Percentiles rank a stretch among this genome's conserved stretches.
Evolutionary conservation across 2,113 vertebrate genomes (phyloP).

Genomic region (Misgurnus mizolepis): DNA sequence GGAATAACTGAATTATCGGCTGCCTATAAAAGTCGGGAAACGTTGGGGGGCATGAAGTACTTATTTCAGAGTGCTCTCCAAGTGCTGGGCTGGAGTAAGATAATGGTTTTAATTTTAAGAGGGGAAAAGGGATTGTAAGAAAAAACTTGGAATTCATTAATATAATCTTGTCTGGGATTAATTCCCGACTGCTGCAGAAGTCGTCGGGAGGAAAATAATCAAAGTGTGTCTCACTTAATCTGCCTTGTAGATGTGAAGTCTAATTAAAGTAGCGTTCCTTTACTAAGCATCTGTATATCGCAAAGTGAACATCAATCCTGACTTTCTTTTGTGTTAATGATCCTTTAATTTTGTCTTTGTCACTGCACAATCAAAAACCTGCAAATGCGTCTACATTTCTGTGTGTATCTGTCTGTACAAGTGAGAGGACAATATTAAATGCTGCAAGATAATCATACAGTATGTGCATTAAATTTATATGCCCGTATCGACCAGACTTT

Average conservation of each 20-base stretch:
- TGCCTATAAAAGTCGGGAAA: slow-evolving; percentile 48
- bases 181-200: slow-evolving; percentile 64
- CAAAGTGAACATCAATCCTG: slow-evolving; percentile 53
- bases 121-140: slow-evolving; percentile 45
- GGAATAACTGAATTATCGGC: slow-evolving; percentile 68
- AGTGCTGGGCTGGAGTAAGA: slow-evolving; percentile 60
- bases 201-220: slow-evolving; percentile 64
- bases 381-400: slow-evolving; percentile 19
- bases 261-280: slow-evolving; percentile 70
- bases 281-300: slow-evolving; percentile 50
- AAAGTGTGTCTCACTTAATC: slow-evolving; percentile 66
- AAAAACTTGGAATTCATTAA: slow-evolving; percentile 70
- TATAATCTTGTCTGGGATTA: slow-evolving; percentile 76
- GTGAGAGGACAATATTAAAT: background rate
- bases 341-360: slow-evolving; percentile 39
- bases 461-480: too few species aligned
- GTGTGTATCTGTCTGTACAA: background rate
- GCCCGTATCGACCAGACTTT: too few species aligned
- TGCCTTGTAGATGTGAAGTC: slow-evolving; percentile 71
- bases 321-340: slow-evolving; percentile 38
- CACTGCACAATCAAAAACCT: slow-evolving; percentile 16
- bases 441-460: background rate
- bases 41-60: slow-evolving; percentile 27
- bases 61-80: slow-evolving; percentile 28
- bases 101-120: slow-evolving; percentile 71